A percentile compares a stretch with the other conserved stretches of the same genome.
Conservation (phyloP, 2,113 vertebrate genomes). For the Calidris pygmaea region DNA sequence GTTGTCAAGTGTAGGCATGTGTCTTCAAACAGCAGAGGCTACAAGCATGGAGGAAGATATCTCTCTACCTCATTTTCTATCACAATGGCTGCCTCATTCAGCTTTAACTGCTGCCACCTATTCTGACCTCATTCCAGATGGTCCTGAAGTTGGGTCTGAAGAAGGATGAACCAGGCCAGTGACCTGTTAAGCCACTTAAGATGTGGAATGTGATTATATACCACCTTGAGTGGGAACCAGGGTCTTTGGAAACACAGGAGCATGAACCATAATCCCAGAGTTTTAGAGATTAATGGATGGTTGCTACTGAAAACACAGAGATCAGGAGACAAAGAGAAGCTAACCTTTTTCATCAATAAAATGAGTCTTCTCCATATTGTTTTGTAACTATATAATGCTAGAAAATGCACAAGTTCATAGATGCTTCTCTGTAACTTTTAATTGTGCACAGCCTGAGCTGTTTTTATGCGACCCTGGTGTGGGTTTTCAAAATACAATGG, state of each 20-base stretch:
- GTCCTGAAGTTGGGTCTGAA: background rate
- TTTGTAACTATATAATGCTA: background rate
- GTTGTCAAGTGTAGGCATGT: background rate
- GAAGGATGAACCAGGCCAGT: background rate
- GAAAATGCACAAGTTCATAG: background rate
- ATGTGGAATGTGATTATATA: background rate
- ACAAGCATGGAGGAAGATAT: background rate
- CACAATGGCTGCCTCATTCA: background rate
- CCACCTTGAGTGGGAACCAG: background rate
- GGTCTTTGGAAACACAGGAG: background rate
- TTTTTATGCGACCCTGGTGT: background rate
- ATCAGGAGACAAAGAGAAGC: background rate
- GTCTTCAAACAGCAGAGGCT: background rate
- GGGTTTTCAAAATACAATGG: background rate
- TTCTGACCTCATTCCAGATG: background rate
- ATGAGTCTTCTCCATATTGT: background rate
- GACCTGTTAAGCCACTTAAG: background rate
- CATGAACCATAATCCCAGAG: background rate
- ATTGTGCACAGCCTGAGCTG: background rate
- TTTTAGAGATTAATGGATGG: background rate
- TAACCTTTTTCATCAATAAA: background rate
- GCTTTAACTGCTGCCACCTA: background rate
- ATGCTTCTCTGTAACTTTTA: slow-evolving; percentile 5
- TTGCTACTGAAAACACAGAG: background rate
- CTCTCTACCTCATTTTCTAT: background rate